These are phyloP conservation scores for Tipula lateralis DNA, from an alignment of 2,888 invertebrate species.

Conservation along the genomic window DNA sequence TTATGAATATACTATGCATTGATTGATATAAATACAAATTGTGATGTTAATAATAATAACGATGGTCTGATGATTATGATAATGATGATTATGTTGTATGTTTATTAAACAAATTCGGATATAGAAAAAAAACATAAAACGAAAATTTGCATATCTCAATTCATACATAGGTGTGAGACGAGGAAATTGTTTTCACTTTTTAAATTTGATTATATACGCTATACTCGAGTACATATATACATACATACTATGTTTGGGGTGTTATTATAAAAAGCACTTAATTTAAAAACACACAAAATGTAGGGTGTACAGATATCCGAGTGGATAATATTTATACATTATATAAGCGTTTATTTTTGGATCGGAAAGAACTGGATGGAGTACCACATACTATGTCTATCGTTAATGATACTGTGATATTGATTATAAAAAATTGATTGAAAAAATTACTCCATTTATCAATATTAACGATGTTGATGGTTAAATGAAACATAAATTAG, in stretches of 20 bases:
- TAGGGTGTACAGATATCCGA: not conserved
- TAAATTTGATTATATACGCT: not conserved
- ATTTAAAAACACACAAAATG: not conserved
- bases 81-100: conserved; percentile 19
- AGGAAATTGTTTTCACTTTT: not conserved
- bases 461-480: not conserved
- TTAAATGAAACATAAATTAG: conserved; percentile 6
- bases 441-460: not conserved
- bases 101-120: not conserved
- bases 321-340: not conserved
- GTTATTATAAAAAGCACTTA: conserved; percentile 9
- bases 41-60: not conserved
- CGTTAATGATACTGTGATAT: not conserved
- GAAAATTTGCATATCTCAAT: not conserved
- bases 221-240: too few species aligned
- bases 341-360: not conserved
- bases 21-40: conserved; percentile 1
- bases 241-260: not conserved
- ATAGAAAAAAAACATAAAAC: not conserved
- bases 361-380: not conserved
- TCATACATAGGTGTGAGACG: not conserved
- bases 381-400: not conserved
- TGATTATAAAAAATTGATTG: conserved; percentile 1
- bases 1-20: not conserved
- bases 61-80: not conserved